Conservation (phyloP, 1,140 invertebrate species). For the Microvelia longipes region DNA sequence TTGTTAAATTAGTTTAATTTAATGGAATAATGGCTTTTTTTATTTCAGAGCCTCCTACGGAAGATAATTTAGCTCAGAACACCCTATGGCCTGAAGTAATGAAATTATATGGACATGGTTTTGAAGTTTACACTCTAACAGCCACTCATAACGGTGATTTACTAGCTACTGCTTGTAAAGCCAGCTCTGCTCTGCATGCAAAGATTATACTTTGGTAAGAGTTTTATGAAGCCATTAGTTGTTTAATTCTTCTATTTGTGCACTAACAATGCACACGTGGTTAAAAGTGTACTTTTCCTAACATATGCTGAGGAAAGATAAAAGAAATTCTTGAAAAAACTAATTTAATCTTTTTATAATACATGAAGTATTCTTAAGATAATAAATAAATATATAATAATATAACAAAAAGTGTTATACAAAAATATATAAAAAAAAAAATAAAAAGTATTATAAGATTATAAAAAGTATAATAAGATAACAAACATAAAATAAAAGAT, state of each 20-base stretch:
- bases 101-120: constrained; percentile 90
- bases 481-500: too few species aligned
- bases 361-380: too few species aligned
- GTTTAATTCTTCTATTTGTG: neutral
- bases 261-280: neutral
- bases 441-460: too few species aligned
- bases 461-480: too few species aligned
- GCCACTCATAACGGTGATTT: constrained; percentile 49
- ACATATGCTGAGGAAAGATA: neutral
- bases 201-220: constrained; percentile 57
- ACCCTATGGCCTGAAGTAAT: constrained; percentile 92
- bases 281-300: neutral
- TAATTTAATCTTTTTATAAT: constrained; percentile 8
- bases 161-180: constrained; percentile 76
- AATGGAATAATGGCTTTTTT: too few species aligned
- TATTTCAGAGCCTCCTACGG: constrained; percentile 51
- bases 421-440: too few species aligned
- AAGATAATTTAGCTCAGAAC: constrained; percentile 79
- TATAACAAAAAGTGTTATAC: too few species aligned
- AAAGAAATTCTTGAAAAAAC: neutral
- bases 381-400: too few species aligned
- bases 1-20: too few species aligned
- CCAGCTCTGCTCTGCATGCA: constrained; percentile 54
- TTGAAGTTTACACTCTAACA: constrained; percentile 76
- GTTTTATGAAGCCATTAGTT: neutral